These are phyloP conservation scores for Ostrea edulis DNA, from an alignment of 1,140 invertebrate species.

Conservation along the genomic window DNA sequence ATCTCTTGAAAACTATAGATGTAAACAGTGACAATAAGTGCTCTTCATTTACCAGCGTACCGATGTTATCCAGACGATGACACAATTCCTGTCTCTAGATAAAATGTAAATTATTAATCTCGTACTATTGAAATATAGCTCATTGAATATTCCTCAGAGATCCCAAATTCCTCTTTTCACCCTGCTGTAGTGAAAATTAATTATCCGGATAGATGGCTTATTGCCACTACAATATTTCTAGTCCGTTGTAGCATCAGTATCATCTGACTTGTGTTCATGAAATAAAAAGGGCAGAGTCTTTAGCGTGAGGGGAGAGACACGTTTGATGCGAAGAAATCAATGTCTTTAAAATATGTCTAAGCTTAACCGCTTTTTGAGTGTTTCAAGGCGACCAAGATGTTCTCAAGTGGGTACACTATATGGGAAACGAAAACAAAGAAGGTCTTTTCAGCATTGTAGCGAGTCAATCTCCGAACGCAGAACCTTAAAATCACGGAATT, in stretches of 20 bases:
- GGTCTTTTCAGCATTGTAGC: background rate
- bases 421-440: background rate
- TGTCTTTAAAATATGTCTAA: slow-evolving; percentile 7
- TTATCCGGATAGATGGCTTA: background rate
- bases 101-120: slow-evolving; percentile 29
- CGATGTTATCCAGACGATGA: background rate
- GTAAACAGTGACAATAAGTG: background rate
- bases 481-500: background rate
- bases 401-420: background rate
- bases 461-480: background rate
- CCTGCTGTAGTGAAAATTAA: slow-evolving; percentile 10
- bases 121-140: background rate
- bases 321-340: background rate
- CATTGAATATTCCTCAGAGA: slow-evolving; percentile 15
- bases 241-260: background rate
- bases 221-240: background rate
- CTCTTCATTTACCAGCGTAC: background rate
- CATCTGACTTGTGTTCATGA: background rate
- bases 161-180: background rate
- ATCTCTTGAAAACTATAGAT: background rate
- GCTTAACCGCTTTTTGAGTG: background rate
- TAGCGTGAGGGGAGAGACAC: background rate
- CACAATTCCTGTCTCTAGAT: background rate
- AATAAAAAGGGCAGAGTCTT: background rate
- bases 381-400: background rate